Conservation (phyloP, 2,888 invertebrate species). For the Papilio gigon region DNA sequence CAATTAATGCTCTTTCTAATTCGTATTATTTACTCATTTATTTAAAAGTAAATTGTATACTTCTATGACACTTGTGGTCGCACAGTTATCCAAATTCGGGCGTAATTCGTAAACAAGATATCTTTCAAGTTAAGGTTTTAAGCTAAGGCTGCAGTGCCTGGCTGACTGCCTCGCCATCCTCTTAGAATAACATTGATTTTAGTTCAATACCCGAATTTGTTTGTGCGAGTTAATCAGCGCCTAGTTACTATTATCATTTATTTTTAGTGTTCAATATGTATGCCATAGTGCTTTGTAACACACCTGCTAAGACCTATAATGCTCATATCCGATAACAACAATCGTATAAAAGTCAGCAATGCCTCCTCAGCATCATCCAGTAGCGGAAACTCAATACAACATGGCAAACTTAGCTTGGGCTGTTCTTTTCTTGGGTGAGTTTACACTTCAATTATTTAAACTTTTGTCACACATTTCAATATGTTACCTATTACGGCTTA, state of each 20-base stretch:
- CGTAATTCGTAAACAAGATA: too few relatives aligned
- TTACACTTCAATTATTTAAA: not conserved
- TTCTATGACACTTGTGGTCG: too few relatives aligned
- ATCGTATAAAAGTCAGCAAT: slow-evolving; percentile 31
- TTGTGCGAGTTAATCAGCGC: slow-evolving; percentile 10
- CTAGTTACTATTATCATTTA: slow-evolving; percentile 14
- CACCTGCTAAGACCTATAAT: slow-evolving; percentile 21
- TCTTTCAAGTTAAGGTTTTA: too few relatives aligned
- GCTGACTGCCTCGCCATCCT: too few relatives aligned
- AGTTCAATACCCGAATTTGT: not conserved
- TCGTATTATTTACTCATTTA: too few relatives aligned
- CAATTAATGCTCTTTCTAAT: too few relatives aligned
- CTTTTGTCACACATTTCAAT: too few relatives aligned
- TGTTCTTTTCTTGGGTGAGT: slow-evolving; percentile 33
- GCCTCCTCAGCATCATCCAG: slow-evolving; percentile 14
- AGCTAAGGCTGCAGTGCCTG: too few relatives aligned
- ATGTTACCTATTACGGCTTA: too few relatives aligned
- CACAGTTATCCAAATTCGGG: too few relatives aligned
- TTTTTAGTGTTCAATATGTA: slow-evolving; percentile 3
- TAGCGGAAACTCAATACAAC: slow-evolving; percentile 1
- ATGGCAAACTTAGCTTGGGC: slow-evolving; percentile 35
- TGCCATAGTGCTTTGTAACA: slow-evolving; percentile 13
- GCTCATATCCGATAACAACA: slow-evolving; percentile 24
- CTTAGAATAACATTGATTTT: too few relatives aligned
- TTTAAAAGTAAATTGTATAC: too few relatives aligned